Conservation (phyloP, 2,888 invertebrate species). For the Eristalinus aeneus region DNA sequence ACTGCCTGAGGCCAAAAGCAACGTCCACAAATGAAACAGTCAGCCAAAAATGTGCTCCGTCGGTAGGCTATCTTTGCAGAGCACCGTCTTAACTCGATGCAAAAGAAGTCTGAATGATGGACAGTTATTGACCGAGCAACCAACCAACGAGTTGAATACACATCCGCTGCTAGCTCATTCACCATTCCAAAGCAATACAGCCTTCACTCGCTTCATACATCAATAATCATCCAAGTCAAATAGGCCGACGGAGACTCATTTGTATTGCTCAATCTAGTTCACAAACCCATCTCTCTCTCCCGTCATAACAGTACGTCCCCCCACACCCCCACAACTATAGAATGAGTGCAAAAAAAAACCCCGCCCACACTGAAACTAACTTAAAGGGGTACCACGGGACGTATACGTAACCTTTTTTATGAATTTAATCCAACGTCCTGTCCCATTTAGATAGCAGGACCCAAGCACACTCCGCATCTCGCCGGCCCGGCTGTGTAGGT, state of each 20-base stretch:
- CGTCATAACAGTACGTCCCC: neutral
- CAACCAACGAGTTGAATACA: neutral
- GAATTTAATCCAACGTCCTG: conserved; percentile 68
- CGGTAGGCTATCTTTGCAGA: no score
- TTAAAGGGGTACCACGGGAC: conserved; percentile 49
- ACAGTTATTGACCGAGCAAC: no score
- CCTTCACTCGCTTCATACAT: conserved; percentile 37
- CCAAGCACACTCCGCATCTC: conserved; percentile 48
- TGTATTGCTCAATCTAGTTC: conserved; percentile 56
- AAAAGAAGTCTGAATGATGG: no score
- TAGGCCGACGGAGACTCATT: conserved; percentile 53
- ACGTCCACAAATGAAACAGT: no score
- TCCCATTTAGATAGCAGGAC: conserved; percentile 67
- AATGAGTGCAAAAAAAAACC: neutral
- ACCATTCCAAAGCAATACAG: neutral
- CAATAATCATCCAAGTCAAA: conserved; percentile 68
- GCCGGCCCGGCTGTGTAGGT: conserved; percentile 47
- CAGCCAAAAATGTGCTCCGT: no score
- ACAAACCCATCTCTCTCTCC: conserved; percentile 34
- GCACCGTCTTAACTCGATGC: no score
- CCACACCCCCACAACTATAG: neutral
- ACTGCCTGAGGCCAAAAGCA: no score
- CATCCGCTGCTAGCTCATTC: neutral
- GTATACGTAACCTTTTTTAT: conserved; percentile 65
- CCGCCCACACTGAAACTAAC: conserved; percentile 23